Evolutionary conservation across 1,140 invertebrate species (phyloP).

Genomic region (Anoplophora glabripennis): DNA sequence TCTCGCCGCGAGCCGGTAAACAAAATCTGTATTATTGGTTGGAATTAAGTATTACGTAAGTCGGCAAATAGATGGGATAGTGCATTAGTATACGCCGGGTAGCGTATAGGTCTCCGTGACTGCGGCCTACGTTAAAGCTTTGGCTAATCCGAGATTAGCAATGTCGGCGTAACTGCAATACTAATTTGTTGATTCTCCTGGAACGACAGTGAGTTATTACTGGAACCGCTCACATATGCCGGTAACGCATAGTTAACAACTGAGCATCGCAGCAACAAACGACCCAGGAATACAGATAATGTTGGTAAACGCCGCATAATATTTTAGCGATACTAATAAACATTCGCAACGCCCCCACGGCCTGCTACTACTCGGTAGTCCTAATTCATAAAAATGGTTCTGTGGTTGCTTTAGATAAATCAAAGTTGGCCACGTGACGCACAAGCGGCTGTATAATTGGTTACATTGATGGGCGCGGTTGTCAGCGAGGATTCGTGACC

Average conservation of each 20-base stretch:
- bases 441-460: too few relatives aligned
- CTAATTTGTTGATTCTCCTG: conserved; percentile 51
- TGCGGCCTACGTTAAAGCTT: conserved; percentile 43
- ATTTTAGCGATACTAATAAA: conserved; percentile 8
- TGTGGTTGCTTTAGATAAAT: too few relatives aligned
- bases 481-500: too few relatives aligned
- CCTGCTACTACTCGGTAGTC: too few relatives aligned
- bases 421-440: too few relatives aligned
- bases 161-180: conserved; percentile 49
- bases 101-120: conserved; percentile 40
- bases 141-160: conserved; percentile 48
- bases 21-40: background rate
- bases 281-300: conserved; percentile 4
- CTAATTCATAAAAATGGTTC: too few relatives aligned
- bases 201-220: conserved; percentile 50
- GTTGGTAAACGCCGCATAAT: conserved; percentile 5
- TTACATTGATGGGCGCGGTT: too few relatives aligned
- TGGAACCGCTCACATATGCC: conserved; percentile 40
- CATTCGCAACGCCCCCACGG: too few relatives aligned
- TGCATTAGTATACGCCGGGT: conserved; percentile 30
- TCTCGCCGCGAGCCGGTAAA: too few relatives aligned
- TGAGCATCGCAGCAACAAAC: conserved; percentile 30
- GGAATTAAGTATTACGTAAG: conserved; percentile 21
- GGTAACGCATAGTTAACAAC: conserved; percentile 35
- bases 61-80: conserved; percentile 23